A percentile compares a stretch with the other conserved stretches of the same genome.
Evolutionary conservation across 2,113 vertebrate species (phyloP).

Genomic region (Nibea albiflora): DNA sequence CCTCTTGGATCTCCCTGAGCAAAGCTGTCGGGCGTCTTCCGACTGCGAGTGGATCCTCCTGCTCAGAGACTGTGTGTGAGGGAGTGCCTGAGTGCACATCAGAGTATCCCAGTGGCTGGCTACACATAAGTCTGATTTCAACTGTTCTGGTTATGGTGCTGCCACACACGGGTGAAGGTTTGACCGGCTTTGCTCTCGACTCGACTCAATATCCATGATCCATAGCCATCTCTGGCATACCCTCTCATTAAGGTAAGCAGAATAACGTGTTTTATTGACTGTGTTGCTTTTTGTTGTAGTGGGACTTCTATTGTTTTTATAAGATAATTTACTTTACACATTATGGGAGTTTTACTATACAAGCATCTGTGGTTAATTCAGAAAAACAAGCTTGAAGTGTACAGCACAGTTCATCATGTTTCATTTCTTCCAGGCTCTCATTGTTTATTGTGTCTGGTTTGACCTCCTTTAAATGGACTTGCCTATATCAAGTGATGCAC

Average conservation of each 20-base stretch:
- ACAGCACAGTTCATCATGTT: neutral
- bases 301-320: neutral
- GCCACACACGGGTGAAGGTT: constrained; percentile 57
- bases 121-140: constrained; percentile 17
- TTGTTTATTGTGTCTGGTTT: constrained; percentile 30
- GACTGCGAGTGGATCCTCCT: constrained; percentile 30
- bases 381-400: neutral
- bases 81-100: constrained; percentile 29
- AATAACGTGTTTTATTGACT: neutral
- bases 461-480: constrained; percentile 37
- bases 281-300: neutral
- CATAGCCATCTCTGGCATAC: constrained; percentile 64
- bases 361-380: neutral
- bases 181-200: constrained; percentile 54
- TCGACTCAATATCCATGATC: constrained; percentile 67
- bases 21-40: constrained; percentile 58
- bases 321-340: neutral
- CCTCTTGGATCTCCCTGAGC: constrained; percentile 60
- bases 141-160: constrained; percentile 13
- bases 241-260: constrained; percentile 78
- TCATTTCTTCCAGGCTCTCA: constrained; percentile 4
- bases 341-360: neutral
- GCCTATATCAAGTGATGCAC: constrained; percentile 6
- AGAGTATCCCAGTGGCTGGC: constrained; percentile 42
- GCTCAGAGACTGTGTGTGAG: constrained; percentile 35